A percentile compares a stretch with the other conserved stretches of the same genome.
phyloP scores from a whole-genome alignment of 2,797 vertebrate species.

The Channa striata region DNA sequence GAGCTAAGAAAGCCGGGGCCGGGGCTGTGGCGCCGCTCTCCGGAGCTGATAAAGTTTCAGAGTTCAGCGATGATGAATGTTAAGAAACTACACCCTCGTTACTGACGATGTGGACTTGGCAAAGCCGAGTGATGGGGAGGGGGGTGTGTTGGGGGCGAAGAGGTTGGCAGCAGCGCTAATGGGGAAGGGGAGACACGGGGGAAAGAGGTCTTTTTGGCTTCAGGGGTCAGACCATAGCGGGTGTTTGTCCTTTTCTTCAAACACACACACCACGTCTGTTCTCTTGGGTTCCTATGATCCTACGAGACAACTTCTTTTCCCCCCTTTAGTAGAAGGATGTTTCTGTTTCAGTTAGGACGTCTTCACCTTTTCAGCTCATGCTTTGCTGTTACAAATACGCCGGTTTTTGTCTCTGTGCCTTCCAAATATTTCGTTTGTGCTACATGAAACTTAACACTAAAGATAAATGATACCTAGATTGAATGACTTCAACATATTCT shows the following conservation, averaged over 20 bases:
- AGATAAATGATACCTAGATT: background rate
- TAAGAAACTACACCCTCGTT: conserved; percentile 93
- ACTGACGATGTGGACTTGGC: conserved; percentile 91
- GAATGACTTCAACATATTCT: background rate
- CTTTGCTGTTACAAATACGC: background rate
- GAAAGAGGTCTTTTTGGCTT: conserved; percentile 53
- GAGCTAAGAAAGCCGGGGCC: conserved; percentile 92
- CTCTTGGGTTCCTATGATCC: conserved; percentile 14
- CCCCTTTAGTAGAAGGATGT: background rate
- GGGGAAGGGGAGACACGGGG: conserved; percentile 14
- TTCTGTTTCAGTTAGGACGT: conserved; percentile 1
- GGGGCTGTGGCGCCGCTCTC: conserved; percentile 89
- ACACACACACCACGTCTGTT: conserved; percentile 13
- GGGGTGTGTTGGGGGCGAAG: conserved; percentile 39
- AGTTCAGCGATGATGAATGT: conserved; percentile 98
- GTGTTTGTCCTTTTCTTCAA: conserved; percentile 20
- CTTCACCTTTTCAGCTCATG: background rate
- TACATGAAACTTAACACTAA: background rate
- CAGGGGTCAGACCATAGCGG: conserved; percentile 69
- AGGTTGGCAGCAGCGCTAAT: conserved; percentile 6
- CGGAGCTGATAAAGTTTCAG: conserved; percentile 96
- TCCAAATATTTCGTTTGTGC: background rate
- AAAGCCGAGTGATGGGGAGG: conserved; percentile 71
- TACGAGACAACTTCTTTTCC: background rate
- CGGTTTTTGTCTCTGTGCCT: background rate